Evolutionary conservation across 2,888 invertebrate genomes (phyloP), one percentile per base, ranked within the genome.

Genomic region (Cerastoderma edule): DNA sequence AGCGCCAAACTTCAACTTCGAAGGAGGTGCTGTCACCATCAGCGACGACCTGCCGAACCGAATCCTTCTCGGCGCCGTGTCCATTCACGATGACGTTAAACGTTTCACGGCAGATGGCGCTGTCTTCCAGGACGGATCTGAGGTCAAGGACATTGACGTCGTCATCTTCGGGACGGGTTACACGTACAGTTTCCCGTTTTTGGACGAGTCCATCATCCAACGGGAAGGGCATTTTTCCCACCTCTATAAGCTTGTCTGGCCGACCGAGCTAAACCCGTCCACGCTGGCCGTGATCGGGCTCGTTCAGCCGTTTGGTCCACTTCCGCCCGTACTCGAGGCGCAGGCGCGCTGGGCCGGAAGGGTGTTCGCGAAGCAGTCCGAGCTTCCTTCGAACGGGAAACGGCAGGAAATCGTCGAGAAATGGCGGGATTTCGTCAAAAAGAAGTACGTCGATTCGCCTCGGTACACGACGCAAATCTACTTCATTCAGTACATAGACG

Each of bases 21-120:
- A 83, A 27, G 80, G 79, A 0, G 85, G 83, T 5, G 71, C 75
- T 0, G 84, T 80, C 2, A 85, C 85, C 4, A 75, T 87, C 19
- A 87, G 85, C 71, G 86, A 87, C 28, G 86, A 87, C 54, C 75
- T 87, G 10, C 85, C 86, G 2, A 87, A 85, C 73, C 63, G 85
- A 24, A 84, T 87, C 10, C 57, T 84, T 5, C 64, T 83, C 13
- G 85, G 86, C 0, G 50, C 78, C 0, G 75, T 87, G 16, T 78
- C 71, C 10, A 70, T 87, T 1, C 83, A 83, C 39, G 69, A 72
- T 10, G 66, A 87, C 60, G 75, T 87, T 0, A 63, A 65, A 16
- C 70, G 66, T n/a, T 85, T 87, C 72, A 83, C 85, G 10, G 78
- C 78, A 54, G 19, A 69, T 24, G 83, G 84, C 24, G 86, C 71